phyloP scores from a whole-genome alignment of 2,888 invertebrate species.

The Hyalella azteca region DNA sequence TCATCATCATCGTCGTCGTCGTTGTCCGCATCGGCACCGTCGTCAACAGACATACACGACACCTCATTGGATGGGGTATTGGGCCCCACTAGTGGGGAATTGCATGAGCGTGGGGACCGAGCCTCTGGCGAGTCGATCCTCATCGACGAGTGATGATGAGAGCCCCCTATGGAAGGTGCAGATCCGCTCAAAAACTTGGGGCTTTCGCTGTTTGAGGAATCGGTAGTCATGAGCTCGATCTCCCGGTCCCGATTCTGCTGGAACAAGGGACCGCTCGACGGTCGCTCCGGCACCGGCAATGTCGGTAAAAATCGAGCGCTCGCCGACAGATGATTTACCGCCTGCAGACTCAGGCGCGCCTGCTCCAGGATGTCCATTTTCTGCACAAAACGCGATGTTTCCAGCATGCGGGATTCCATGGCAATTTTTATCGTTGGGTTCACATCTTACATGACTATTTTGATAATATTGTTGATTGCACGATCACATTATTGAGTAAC shows the following conservation, averaged over 20 bases:
- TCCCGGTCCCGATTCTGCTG: neutral
- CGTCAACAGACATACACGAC: constrained; percentile 2
- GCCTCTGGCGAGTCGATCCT: neutral
- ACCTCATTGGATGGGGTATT: constrained; percentile 8
- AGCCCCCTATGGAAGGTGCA: neutral
- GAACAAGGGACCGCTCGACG: neutral
- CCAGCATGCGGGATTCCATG: constrained; percentile 13
- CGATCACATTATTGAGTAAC: no score
- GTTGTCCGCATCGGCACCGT: constrained; percentile 1
- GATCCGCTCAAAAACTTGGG: neutral
- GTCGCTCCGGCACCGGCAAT: neutral
- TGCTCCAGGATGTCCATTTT: constrained; percentile 31
- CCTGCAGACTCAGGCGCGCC: constrained; percentile 13
- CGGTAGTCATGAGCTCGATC: neutral
- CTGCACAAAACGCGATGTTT: constrained; percentile 20
- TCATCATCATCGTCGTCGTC: constrained; percentile 31
- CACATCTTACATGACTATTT: no score
- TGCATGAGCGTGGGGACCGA: constrained; percentile 13
- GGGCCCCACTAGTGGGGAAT: neutral
- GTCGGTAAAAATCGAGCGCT: neutral
- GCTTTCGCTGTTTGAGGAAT: neutral
- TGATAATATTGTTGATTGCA: no score
- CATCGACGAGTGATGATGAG: neutral
- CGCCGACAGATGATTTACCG: neutral
- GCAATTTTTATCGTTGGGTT: no score